These are phyloP conservation scores for Arothron firmamentum DNA, from an alignment of 2,113 vertebrate genomes.

Conservation along the genomic window DNA sequence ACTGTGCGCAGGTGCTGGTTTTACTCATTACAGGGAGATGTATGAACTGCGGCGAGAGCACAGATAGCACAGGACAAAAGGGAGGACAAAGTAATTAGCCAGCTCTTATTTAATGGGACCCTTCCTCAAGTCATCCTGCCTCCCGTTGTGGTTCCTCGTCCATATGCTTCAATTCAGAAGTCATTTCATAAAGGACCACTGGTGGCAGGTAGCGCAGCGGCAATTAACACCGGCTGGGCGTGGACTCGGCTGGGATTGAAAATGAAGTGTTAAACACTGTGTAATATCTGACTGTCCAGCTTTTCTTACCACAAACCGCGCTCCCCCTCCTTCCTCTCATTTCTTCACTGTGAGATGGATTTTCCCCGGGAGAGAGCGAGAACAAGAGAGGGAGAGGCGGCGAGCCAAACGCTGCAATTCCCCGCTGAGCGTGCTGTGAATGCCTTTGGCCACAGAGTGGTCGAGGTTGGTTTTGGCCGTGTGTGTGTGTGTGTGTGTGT, in stretches of 20 bases:
- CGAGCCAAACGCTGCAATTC: conserved; percentile 44
- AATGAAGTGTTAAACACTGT: conserved; percentile 65
- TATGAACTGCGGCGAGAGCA: conserved; percentile 69
- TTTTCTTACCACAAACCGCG: conserved; percentile 15
- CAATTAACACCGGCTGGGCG: conserved; percentile 54
- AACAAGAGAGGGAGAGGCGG: too few relatives aligned
- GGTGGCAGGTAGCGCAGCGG: conserved; percentile 63
- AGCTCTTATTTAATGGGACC: conserved; percentile 76
- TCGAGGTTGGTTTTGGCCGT: conserved; percentile 51
- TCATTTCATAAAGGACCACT: conserved; percentile 66
- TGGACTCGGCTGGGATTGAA: conserved; percentile 57
- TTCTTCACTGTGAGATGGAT: conserved; percentile 33
- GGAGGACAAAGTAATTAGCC: conserved; percentile 79
- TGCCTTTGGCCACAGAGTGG: conserved; percentile 50
- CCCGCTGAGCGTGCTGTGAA: conserved; percentile 44
- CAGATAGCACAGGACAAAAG: conserved; percentile 72
- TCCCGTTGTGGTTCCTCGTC: conserved; percentile 54
- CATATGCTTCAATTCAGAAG: conserved; percentile 71
- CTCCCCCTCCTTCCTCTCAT: neutral
- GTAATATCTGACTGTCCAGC: conserved; percentile 64
- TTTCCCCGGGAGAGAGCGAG: conserved; percentile 35
- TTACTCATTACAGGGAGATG: conserved; percentile 80
- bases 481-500: neutral
- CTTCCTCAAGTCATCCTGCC: conserved; percentile 60
- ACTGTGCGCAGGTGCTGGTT: conserved; percentile 75